Base-by-base conservation (phyloP, 2,797 vertebrate species). In the Channallabes apus region DNA sequence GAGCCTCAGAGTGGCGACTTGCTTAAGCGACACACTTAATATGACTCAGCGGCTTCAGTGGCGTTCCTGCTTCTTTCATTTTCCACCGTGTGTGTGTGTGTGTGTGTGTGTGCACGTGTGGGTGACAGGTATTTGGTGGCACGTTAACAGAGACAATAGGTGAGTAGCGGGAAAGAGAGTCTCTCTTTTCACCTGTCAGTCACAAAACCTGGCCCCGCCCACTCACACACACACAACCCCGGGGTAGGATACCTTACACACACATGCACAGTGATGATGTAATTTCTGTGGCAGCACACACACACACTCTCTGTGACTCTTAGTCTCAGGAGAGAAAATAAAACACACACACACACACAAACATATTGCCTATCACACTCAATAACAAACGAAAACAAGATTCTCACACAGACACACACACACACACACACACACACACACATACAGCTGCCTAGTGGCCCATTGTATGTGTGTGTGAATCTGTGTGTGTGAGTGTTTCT, bases 321-420 rank as follows among this genome's bases (percentile, higher is more conserved):
- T 38, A 20, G 14, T 29, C 27, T 29, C 14, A 68, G 11, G 46
- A 46, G 46, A 46, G 46, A 46, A 46, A 46, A 46, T 46, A 11
- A 46, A 46, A 46, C 62, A 81, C 79, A 81, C 65, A 14, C 71
- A 15, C 71, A 54, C 46, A 54, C 46, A 72, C 38, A 72, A 38
- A 46, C 67, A 38, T 76, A 80, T 71, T 65, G 59, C 76, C 14
- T 46, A 62, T 75, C 76, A 67, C 78, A 67, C 80, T 14, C 17
- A 78, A 58, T 84, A 24, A 88, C 78, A 86, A 85, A 88, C 72
- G 72, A 54, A 84, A 72, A 88, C 87, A 88, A 84, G 82, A 79
- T 78, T 71, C 32, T 61, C 35, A 61, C 61, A 24, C 56, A 35
- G n/a, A n/a, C 82, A 73, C 61, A n/a, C 58, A 69, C 56, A 71